These are phyloP conservation scores for Magallana angulata DNA, from an alignment of 1,140 invertebrate species.

Conservation along the genomic window DNA sequence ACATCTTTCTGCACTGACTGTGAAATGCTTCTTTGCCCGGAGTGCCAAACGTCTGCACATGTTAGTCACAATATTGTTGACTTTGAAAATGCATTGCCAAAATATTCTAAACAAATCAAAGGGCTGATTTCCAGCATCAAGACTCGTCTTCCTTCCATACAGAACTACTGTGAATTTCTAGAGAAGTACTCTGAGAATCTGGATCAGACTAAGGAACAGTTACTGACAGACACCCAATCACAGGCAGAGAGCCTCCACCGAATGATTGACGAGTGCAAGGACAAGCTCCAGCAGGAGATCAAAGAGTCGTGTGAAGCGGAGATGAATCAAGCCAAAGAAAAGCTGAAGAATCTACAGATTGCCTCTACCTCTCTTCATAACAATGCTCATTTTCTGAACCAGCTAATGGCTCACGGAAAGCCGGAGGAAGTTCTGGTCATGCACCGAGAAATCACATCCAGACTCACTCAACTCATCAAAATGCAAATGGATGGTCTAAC, in stretches of 20 bases:
- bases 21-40: slow-evolving; percentile 65
- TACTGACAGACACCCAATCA: slow-evolving; percentile 56
- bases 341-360: slow-evolving; percentile 58
- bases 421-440: slow-evolving; percentile 69
- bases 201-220: slow-evolving; percentile 56
- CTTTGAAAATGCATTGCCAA: slow-evolving; percentile 60
- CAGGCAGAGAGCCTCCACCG: slow-evolving; percentile 70
- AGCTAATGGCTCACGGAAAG: slow-evolving; percentile 66
- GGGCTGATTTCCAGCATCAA: slow-evolving; percentile 64
- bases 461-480: slow-evolving; percentile 68
- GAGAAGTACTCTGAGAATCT: slow-evolving; percentile 61
- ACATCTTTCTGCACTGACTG: slow-evolving; percentile 71
- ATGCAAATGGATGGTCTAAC: slow-evolving; percentile 66
- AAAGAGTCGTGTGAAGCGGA: slow-evolving; percentile 60
- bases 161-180: slow-evolving; percentile 67
- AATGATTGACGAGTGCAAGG: slow-evolving; percentile 70
- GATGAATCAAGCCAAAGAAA: slow-evolving; percentile 55
- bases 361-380: slow-evolving; percentile 61
- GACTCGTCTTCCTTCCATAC: slow-evolving; percentile 62
- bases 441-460: slow-evolving; percentile 62
- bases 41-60: slow-evolving; percentile 66
- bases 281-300: slow-evolving; percentile 56
- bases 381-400: slow-evolving; percentile 63
- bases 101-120: slow-evolving; percentile 62
- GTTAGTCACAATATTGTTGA: slow-evolving; percentile 63